Conservation (phyloP, 2,888 invertebrate species). For the Lithophane socia region DNA sequence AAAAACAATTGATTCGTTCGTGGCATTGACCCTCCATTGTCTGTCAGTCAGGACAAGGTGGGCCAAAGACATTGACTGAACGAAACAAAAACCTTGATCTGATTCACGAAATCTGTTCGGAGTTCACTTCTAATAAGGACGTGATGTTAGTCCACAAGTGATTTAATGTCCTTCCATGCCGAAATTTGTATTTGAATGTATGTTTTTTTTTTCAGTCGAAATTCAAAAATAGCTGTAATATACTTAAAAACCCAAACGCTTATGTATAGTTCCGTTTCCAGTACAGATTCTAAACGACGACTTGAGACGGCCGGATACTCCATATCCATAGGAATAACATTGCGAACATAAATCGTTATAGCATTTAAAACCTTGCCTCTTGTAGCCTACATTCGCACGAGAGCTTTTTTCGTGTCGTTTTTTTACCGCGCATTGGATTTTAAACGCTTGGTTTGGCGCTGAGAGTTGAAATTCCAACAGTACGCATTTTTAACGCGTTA, state of each 20-base stretch:
- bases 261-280: slow-evolving; percentile 38
- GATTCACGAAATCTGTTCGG: neutral
- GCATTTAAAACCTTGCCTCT: slow-evolving; percentile 47
- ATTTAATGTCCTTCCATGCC: neutral
- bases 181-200: neutral
- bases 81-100: slow-evolving; percentile 16
- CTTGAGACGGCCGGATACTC: slow-evolving; percentile 60
- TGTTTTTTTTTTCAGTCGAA: neutral
- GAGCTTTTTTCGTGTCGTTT: neutral
- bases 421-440: neutral
- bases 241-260: slow-evolving; percentile 45
- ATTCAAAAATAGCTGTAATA: neutral
- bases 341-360: slow-evolving; percentile 51
- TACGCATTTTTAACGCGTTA: neutral
- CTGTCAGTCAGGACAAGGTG: slow-evolving; percentile 11
- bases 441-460: neutral
- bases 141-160: neutral
- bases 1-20: slow-evolving; percentile 9
- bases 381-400: neutral
- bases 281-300: slow-evolving; percentile 60
- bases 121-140: neutral
- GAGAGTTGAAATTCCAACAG: neutral
- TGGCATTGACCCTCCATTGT: slow-evolving; percentile 43
- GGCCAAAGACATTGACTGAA: slow-evolving; percentile 30
- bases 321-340: slow-evolving; percentile 61